Evolutionary conservation across 1,140 invertebrate genomes (phyloP).

Genomic region (Formica exsecta): DNA sequence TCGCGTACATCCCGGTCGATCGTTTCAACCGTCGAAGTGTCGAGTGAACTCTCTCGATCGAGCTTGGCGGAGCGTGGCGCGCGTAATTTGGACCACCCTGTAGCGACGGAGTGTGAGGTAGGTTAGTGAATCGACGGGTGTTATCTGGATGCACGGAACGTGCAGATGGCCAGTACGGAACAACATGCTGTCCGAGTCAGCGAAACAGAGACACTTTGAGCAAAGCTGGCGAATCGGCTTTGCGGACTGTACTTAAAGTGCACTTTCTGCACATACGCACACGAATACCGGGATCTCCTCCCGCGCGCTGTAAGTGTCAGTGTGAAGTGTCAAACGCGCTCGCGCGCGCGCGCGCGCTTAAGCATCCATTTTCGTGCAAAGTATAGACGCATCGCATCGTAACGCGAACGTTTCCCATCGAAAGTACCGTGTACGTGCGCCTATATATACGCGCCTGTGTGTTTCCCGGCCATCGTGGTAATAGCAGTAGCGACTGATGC

Average conservation of each 20-base stretch:
- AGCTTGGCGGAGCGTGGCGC: constrained; percentile 40
- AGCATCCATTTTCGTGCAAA: constrained; percentile 55
- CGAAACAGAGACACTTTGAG: constrained; percentile 76
- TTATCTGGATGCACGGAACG: constrained; percentile 81
- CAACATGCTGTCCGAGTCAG: constrained; percentile 80
- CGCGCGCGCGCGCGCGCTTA: constrained; percentile 1
- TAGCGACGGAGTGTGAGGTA: constrained; percentile 81
- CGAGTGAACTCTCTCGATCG: background rate
- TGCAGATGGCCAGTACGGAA: constrained; percentile 79
- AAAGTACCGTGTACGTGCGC: constrained; percentile 12
- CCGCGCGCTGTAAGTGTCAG: constrained; percentile 6
- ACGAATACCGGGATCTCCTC: background rate
- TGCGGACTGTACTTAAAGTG: constrained; percentile 59
- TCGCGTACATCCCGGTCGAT: background rate
- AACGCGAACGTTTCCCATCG: constrained; percentile 17
- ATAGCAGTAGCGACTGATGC: background rate
- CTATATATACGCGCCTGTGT: constrained; percentile 13
- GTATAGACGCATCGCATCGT: constrained; percentile 34
- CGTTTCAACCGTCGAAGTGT: background rate
- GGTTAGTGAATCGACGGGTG: constrained; percentile 82
- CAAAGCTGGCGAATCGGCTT: constrained; percentile 70
- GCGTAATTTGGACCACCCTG: constrained; percentile 77
- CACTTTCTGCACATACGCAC: constrained; percentile 37
- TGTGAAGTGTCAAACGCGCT: constrained; percentile 4
- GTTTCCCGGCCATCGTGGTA: background rate